A percentile compares a stretch with the other conserved stretches of the same genome.
Evolutionary conservation across 2,113 vertebrate species (phyloP).

Genomic region (Polypterus bichir): DNA sequence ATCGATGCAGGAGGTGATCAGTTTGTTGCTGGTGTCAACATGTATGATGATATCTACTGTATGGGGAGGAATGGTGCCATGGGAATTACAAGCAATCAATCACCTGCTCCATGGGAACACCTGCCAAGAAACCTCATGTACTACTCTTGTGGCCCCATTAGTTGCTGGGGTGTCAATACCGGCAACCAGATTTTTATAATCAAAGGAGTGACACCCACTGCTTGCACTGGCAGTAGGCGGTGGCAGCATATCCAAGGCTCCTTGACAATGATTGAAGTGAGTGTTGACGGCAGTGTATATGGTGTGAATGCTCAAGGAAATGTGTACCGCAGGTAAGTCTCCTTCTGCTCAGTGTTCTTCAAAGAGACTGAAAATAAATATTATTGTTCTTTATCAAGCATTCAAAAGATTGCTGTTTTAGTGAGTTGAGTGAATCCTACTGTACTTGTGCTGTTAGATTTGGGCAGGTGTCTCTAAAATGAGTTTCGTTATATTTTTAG

Average conservation of each 20-base stretch:
- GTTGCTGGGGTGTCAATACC: neutral
- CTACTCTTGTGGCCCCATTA: neutral
- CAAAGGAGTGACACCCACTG: neutral
- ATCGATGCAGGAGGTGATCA: neutral
- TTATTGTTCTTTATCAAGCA: no score
- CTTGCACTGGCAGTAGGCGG: neutral
- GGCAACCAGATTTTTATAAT: neutral
- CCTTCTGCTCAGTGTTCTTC: no score
- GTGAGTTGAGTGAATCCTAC: no score
- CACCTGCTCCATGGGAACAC: neutral
- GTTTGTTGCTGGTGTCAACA: neutral
- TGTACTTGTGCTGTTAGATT: no score
- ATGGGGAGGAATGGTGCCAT: neutral
- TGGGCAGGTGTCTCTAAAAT: no score
- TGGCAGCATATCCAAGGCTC: neutral
- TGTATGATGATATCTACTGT: neutral
- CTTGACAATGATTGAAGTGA: neutral
- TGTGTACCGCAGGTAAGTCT: neutral
- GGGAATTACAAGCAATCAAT: neutral
- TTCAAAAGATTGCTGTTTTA: no score
- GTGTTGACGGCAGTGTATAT: conserved; percentile 2
- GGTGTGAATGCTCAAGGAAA: neutral
- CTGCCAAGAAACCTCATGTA: neutral
- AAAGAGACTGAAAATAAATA: no score
- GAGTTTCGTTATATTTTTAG: no score